phyloP scores from a whole-genome alignment of 2,797 vertebrate genomes.

The Mormyrus hasselquistii region DNA sequence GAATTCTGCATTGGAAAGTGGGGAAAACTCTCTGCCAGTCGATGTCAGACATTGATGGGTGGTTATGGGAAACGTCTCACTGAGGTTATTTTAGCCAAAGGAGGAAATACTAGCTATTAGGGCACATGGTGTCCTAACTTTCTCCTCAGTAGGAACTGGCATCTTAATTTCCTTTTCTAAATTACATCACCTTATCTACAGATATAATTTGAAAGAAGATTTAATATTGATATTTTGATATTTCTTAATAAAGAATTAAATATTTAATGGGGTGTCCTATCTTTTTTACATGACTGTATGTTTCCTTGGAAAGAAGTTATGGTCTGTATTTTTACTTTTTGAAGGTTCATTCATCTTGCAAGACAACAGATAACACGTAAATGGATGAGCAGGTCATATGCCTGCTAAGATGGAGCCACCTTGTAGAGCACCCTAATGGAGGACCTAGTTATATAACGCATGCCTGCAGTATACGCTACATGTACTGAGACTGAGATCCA shows the following conservation, averaged over 20 bases:
- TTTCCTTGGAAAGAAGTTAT: conserved; percentile 15
- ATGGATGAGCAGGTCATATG: neutral
- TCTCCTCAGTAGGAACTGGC: neutral
- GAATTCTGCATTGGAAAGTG: neutral
- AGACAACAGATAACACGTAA: neutral
- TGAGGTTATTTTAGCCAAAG: neutral
- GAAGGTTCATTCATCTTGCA: conserved; percentile 1
- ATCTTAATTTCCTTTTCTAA: neutral
- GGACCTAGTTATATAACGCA: neutral
- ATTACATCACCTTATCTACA: neutral
- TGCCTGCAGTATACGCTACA: neutral
- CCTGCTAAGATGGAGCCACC: neutral
- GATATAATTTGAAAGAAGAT: neutral
- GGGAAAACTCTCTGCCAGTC: neutral
- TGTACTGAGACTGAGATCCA: neutral
- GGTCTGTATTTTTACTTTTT: conserved; percentile 5
- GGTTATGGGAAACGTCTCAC: neutral
- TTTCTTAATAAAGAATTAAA: neutral
- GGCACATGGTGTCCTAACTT: neutral
- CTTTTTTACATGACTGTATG: neutral
- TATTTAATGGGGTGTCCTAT: neutral
- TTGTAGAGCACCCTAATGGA: neutral
- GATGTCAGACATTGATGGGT: neutral
- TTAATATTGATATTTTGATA: neutral
- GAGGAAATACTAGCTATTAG: neutral